Conservation (phyloP, 1,140 invertebrate species). For the Lanistes nyassanus region DNA sequence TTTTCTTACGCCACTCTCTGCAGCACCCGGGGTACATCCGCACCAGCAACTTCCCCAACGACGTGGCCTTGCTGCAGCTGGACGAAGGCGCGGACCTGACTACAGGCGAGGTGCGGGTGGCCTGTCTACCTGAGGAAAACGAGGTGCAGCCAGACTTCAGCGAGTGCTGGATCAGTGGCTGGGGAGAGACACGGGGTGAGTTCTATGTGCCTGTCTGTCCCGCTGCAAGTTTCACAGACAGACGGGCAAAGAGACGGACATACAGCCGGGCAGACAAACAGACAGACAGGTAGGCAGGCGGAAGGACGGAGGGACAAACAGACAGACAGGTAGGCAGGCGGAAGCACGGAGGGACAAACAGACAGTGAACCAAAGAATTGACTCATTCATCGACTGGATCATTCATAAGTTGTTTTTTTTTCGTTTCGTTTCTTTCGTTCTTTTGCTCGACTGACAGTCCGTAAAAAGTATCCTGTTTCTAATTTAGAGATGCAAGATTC, state of each 20-base stretch:
- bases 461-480: no score
- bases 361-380: neutral
- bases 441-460: no score
- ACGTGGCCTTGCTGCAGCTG: constrained; percentile 53
- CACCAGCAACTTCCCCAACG: constrained; percentile 46
- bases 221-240: neutral
- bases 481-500: no score
- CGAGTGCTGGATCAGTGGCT: constrained; percentile 55
- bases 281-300: no score
- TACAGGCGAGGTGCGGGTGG: constrained; percentile 46
- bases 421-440: no score
- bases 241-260: neutral
- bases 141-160: constrained; percentile 16
- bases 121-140: constrained; percentile 43
- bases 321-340: neutral
- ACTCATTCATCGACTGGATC: neutral
- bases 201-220: neutral
- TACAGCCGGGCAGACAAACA: neutral
- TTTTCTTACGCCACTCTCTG: neutral
- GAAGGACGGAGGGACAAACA: neutral
- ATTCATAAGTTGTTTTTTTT: neutral
- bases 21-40: constrained; percentile 50
- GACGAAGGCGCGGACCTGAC: constrained; percentile 42
- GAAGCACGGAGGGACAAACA: neutral
- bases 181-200: constrained; percentile 55